Evolutionary conservation across 2,797 vertebrate species (phyloP).

Genomic region (Brachymystax lenok): DNA sequence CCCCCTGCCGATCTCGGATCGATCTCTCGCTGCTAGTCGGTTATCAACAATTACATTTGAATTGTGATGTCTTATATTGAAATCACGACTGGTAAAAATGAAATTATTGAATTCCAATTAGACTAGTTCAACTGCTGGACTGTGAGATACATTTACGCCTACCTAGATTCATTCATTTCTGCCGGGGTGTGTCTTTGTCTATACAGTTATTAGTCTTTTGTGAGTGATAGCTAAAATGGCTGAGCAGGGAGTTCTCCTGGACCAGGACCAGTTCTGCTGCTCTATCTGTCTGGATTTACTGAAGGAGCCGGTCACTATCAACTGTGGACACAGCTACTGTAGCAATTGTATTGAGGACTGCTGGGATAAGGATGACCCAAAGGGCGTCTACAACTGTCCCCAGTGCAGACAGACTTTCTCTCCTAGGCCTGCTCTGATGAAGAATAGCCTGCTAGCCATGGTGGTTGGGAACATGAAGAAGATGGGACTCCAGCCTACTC

Average conservation of each 20-base stretch:
- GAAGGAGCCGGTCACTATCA: constrained; percentile 45
- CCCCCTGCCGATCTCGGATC: background rate
- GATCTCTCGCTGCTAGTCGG: background rate
- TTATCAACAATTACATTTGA: background rate
- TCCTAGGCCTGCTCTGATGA: constrained; percentile 52
- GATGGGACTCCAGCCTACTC: constrained; percentile 15
- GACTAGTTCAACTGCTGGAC: background rate
- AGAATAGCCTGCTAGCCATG: constrained; percentile 53
- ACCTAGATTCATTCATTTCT: background rate
- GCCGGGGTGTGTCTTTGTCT: background rate
- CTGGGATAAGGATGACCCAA: constrained; percentile 31
- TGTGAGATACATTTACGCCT: background rate
- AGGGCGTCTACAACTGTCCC: constrained; percentile 49
- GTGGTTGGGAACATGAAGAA: constrained; percentile 45
- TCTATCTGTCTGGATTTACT: constrained; percentile 64
- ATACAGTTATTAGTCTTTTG: background rate
- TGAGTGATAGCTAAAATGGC: background rate
- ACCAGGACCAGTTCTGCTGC: constrained; percentile 55
- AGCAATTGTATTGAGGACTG: constrained; percentile 55
- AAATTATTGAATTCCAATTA: background rate
- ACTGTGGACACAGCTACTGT: constrained; percentile 67
- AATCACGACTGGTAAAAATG: background rate
- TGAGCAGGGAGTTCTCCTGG: constrained; percentile 10
- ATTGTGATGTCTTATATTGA: background rate
- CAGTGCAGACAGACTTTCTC: constrained; percentile 55